Conservation (phyloP, 2,888 invertebrate species). For the Zele albiditarsus region DNA sequence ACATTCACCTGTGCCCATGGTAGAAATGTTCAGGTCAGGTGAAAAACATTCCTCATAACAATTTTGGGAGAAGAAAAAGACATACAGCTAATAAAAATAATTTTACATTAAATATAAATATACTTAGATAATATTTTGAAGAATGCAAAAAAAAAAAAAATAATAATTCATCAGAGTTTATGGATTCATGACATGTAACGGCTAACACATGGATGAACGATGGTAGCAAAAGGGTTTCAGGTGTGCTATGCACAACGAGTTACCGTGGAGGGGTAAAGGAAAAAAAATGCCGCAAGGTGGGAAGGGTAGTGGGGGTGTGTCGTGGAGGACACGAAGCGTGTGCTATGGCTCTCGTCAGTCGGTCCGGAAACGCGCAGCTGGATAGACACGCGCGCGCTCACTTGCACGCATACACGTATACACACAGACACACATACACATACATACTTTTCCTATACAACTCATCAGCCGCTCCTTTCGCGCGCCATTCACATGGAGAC, state of each 20-base stretch:
- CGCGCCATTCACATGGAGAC: not conserved
- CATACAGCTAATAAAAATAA: not conserved
- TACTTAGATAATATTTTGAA: not conserved
- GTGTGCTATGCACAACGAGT: constrained; percentile 1
- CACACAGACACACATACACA: no score
- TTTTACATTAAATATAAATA: not conserved
- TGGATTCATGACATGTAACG: not conserved
- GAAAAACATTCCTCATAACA: not conserved
- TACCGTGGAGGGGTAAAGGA: not conserved
- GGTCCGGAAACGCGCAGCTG: constrained; percentile 61
- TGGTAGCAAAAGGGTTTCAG: not conserved
- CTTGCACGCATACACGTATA: not conserved
- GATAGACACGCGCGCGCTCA: constrained; percentile 43
- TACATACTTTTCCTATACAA: no score
- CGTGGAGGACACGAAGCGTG: constrained; percentile 56
- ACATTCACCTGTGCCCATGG: not conserved
- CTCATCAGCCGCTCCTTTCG: constrained; percentile 3
- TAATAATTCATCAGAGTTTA: not conserved
- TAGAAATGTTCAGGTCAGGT: not conserved
- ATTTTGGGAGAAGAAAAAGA: not conserved
- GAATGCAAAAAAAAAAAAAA: not conserved
- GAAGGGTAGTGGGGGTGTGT: not conserved
- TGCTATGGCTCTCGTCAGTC: constrained; percentile 56
- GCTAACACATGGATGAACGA: not conserved
- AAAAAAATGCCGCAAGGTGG: constrained; percentile 2